Evolutionary conservation across 2,113 vertebrate genomes (phyloP), one percentile per base, ranked within the genome.

Genomic region (Pan troglodytes): DNA sequence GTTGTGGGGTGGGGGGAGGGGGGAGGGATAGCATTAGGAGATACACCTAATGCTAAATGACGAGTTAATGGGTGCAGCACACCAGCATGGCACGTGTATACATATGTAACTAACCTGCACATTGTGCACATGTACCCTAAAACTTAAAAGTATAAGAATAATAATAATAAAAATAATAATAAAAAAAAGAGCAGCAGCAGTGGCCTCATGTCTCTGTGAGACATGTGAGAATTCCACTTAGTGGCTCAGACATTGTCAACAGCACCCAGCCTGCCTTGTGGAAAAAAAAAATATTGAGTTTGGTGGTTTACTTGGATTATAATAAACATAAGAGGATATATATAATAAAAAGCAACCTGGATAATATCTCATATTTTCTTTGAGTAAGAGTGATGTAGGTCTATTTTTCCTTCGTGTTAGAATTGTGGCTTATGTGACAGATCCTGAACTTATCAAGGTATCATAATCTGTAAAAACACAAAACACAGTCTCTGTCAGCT

Each of bases 121-220:
- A 40, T 40, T 40, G 40, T 40, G 40, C 40, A 40, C 40, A 40
- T 40, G 40, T 40, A 40, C 40, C 40, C 40, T 40, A 40, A 40
- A 40, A 40, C 40, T 40, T 40, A 40, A 40, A 40, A 40, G 40
- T 40, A 40, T 40, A 40, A 40, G 3, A 40, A 40, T 40, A 40
- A 40, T 40, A 40, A 40, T 40, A 40, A 40, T 40, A 40, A 40
- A 4, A 40, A 40, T 40, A 40, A 40, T 40, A 40, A 40, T 40
- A 40, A 40, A 40, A 40, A 4, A 52, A 50, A 23, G 12, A 23
- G 12, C n/a, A 43, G 23, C 52, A 18, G 8, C 2, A 8, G 13
- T 13, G 6, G 4, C 14, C 0, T 48, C 5, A 1, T 18, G 0
- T 22, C 12, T 76, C 17, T 73, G 25, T 57, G 23, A 90, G 64